These are phyloP conservation scores for Orientallactaga bullata DNA, from an alignment of 2,113 vertebrate species.

Conservation along the genomic window DNA sequence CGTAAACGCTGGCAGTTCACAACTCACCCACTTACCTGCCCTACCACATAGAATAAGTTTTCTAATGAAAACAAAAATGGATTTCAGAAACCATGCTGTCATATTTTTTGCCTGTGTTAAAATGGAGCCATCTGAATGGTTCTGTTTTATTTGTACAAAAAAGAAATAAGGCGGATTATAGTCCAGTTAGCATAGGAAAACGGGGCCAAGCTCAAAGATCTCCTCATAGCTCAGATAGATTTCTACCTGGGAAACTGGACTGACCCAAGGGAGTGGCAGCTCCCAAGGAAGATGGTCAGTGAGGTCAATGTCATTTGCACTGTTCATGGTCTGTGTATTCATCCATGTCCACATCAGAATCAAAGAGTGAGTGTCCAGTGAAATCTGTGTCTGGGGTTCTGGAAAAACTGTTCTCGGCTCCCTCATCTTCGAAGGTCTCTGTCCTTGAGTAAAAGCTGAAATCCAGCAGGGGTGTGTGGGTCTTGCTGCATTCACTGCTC, in stretches of 20 bases:
- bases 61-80: conserved; percentile 75
- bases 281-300: conserved; percentile 47
- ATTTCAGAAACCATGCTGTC: conserved; percentile 77
- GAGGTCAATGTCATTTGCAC: conserved; percentile 87
- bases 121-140: conserved; percentile 80
- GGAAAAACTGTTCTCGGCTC: conserved; percentile 92
- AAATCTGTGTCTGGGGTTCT: conserved; percentile 93
- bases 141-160: conserved; percentile 80
- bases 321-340: conserved; percentile 93
- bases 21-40: not conserved
- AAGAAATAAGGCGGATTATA: conserved; percentile 78
- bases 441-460: conserved; percentile 96
- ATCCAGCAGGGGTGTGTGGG: conserved; percentile 90
- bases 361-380: conserved; percentile 95
- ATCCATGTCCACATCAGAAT: conserved; percentile 96
- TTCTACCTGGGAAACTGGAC: conserved; percentile 69
- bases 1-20: not conserved
- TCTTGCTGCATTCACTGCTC: conserved; percentile 92
- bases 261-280: conserved; percentile 69
- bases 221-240: conserved; percentile 71
- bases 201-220: conserved; percentile 59
- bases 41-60: conserved; percentile 61
- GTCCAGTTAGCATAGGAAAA: conserved; percentile 79
- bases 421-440: conserved; percentile 95
- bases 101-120: conserved; percentile 71